Evolutionary conservation across 2,888 invertebrate genomes (phyloP).

Genomic region (Caenorhabditis wallacei): DNA sequence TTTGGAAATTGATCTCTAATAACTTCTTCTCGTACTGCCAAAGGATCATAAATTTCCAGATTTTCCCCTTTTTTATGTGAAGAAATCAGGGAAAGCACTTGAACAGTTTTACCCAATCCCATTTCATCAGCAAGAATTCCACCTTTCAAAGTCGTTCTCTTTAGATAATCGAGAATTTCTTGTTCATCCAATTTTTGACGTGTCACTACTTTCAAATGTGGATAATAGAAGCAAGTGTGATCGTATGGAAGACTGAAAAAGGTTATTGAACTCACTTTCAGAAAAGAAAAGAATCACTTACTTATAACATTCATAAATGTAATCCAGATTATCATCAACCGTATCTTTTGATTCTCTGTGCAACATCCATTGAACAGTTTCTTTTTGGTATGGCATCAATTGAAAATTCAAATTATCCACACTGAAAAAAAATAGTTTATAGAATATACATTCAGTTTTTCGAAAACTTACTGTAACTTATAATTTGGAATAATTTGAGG

Average conservation of each 20-base stretch:
- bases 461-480: slow-evolving; percentile 16
- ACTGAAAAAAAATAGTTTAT: not conserved
- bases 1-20: not conserved
- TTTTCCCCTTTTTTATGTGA: slow-evolving; percentile 15
- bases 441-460: not conserved
- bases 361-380: slow-evolving; percentile 84
- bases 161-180: not conserved
- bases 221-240: slow-evolving; percentile 20
- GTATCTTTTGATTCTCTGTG: slow-evolving; percentile 77
- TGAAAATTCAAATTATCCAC: slow-evolving; percentile 10
- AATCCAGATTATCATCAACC: slow-evolving; percentile 1
- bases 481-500: not conserved
- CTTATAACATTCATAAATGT: slow-evolving; percentile 2
- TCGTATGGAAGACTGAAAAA: not conserved
- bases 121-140: slow-evolving; percentile 90
- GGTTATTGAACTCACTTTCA: too few species aligned
- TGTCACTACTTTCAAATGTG: slow-evolving; percentile 10
- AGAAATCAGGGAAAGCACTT: slow-evolving; percentile 87
- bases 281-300: not conserved
- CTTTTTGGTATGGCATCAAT: slow-evolving; percentile 84
- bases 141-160: slow-evolving; percentile 39
- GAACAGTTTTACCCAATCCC: slow-evolving; percentile 91
- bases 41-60: not conserved
- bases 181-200: not conserved
- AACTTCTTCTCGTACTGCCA: slow-evolving; percentile 20